Evolutionary conservation across 2,888 invertebrate genomes (phyloP), one percentile per base, ranked within the genome.

Genomic region (Pterobdella sp.): DNA sequence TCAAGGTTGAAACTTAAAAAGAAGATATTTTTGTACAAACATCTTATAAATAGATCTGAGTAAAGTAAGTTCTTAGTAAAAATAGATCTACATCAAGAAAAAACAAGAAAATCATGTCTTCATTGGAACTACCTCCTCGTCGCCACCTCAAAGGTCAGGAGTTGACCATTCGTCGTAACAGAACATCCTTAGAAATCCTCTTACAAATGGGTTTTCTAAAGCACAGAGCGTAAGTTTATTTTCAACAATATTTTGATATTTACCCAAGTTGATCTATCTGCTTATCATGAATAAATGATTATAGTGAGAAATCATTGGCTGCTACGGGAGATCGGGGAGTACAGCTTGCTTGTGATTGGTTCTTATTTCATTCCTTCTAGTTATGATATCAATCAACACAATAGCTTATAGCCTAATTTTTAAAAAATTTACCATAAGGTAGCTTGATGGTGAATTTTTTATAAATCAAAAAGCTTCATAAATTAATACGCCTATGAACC

Each of bases 161-260:
- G 69, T 72, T 74, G 56, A 78, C 78, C 42, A 78, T 78, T n/a
- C 75, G 74, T 35, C 42, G 76, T 31, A 77, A 77, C 73, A 60
- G 75, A 60, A 76, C 81, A 10, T 77, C 92, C 3, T 85, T 92
- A 77, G 90, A 93, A 85, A 91, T 90, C 73, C 86, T 93, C 52
- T 84, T 92, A 76, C 92, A 92, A 85, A 90, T 93, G 90, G 93
- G 93, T 49, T 93, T 93, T 84, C 89, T 91, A 2, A 90, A 89
- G 84, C 90, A 91, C 80, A 88, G 92, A 86, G 92, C 91, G 93
- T 93, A 87, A 88, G 91, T 88, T 76, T 31, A 4, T 18, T 56
- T 56, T 56, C 26, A 26, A 42, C 7, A 22, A 42, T 42, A 22
- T 42, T 42, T 42, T 42, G 22, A 14, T 42, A 42, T 42, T 42